Conservation (phyloP, 2,113 vertebrate species). For the Uria lomvia region DNA sequence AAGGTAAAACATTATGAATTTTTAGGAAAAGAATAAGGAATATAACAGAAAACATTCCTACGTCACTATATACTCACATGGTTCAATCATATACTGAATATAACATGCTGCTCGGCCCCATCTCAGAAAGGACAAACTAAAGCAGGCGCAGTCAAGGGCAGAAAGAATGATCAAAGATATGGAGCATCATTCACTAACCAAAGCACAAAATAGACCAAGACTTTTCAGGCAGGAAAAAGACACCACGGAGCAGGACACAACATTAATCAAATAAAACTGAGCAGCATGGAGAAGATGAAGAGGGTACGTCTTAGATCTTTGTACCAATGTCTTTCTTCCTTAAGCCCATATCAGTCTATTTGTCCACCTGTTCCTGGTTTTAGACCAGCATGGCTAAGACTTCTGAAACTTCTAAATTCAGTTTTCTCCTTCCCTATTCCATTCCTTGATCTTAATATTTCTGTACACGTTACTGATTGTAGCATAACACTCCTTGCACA, state of each 20-base stretch:
- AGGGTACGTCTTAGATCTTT: neutral
- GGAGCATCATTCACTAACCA: neutral
- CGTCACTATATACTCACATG: neutral
- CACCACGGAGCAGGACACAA: neutral
- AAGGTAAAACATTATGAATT: neutral
- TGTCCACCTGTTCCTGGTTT: neutral
- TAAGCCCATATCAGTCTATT: neutral
- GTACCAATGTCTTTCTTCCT: neutral
- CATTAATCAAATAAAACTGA: fast-evolving
- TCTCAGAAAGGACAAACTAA: neutral
- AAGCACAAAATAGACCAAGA: neutral
- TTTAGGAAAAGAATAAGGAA: neutral
- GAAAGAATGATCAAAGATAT: neutral
- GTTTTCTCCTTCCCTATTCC: neutral
- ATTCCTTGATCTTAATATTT: neutral
- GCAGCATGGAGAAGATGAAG: neutral
- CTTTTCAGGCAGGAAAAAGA: neutral
- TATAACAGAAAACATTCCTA: neutral
- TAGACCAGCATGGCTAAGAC: neutral
- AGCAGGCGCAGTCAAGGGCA: neutral
- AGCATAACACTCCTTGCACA: neutral
- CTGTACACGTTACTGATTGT: too few species aligned
- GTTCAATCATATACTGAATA: neutral
- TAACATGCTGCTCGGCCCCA: fast-evolving
- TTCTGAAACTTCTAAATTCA: neutral